Evolutionary conservation across 2,113 vertebrate genomes (phyloP).

Genomic region (Eolophus roseicapilla): DNA sequence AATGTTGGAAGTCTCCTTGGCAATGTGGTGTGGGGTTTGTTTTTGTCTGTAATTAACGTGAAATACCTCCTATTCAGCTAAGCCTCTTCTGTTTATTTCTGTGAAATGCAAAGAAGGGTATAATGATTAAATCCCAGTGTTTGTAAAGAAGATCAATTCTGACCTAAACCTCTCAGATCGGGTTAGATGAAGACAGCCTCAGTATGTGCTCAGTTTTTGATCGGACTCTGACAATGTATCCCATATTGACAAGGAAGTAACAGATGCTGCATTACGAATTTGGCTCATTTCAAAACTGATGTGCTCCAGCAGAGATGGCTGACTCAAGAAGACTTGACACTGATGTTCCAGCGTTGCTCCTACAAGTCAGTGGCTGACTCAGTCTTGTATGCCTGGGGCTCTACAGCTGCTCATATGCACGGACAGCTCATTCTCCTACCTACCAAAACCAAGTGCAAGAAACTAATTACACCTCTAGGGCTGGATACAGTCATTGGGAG

Average conservation of each 20-base stretch:
- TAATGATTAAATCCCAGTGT: not conserved
- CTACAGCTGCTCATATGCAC: accelerated
- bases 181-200: not conserved
- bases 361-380: accelerated
- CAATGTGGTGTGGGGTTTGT: not conserved
- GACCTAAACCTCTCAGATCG: not conserved
- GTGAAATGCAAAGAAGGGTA: not conserved
- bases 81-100: not conserved
- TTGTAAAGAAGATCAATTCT: not conserved
- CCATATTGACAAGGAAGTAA: not conserved
- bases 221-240: accelerated
- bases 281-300: accelerated
- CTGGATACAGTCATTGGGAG: accelerated
- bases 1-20: not conserved
- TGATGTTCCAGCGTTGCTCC: not conserved
- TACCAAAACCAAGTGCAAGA: accelerated
- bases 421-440: accelerated
- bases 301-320: accelerated
- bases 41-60: not conserved
- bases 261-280: accelerated
- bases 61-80: not conserved
- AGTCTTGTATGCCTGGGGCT: accelerated
- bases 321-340: accelerated
- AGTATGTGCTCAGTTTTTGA: accelerated
- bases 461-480: accelerated